Conservation (phyloP, 2,888 invertebrate genomes). For the Graphium colonna region DNA sequence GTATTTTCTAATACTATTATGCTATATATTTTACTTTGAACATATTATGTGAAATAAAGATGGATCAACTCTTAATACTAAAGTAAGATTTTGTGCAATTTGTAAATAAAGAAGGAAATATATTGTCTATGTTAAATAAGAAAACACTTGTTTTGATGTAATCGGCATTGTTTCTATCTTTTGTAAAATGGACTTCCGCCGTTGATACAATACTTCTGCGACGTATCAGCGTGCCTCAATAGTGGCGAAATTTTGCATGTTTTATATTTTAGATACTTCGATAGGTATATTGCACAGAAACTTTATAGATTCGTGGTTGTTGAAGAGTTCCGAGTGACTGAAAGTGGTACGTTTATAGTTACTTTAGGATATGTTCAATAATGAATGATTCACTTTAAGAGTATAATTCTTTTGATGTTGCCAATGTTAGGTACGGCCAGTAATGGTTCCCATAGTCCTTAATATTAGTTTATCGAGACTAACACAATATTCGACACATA, state of each 20-base stretch:
- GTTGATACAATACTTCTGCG: not conserved
- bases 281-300: constrained; percentile 26
- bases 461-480: constrained; percentile 34
- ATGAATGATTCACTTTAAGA: constrained; percentile 29
- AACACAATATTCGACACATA: constrained; percentile 47
- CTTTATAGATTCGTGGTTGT: constrained; percentile 31
- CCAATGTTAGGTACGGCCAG: constrained; percentile 58
- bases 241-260: constrained; percentile 8
- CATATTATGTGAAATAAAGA: not conserved
- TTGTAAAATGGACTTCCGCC: constrained; percentile 4
- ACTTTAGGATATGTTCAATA: constrained; percentile 36
- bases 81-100: not conserved
- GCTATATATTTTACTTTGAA: not conserved
- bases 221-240: constrained; percentile 9
- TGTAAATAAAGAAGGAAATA: not conserved
- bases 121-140: not conserved
- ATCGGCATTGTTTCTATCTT: constrained; percentile 1
- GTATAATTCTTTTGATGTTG: constrained; percentile 42
- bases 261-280: constrained; percentile 23
- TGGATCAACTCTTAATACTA: not conserved
- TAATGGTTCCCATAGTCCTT: constrained; percentile 47
- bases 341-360: constrained; percentile 41
- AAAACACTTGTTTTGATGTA: constrained; percentile 4
- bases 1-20: not conserved
- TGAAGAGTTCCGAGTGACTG: constrained; percentile 34